Evolutionary conservation across 2,113 vertebrate genomes (phyloP).

Genomic region (Anguilla rostrata): DNA sequence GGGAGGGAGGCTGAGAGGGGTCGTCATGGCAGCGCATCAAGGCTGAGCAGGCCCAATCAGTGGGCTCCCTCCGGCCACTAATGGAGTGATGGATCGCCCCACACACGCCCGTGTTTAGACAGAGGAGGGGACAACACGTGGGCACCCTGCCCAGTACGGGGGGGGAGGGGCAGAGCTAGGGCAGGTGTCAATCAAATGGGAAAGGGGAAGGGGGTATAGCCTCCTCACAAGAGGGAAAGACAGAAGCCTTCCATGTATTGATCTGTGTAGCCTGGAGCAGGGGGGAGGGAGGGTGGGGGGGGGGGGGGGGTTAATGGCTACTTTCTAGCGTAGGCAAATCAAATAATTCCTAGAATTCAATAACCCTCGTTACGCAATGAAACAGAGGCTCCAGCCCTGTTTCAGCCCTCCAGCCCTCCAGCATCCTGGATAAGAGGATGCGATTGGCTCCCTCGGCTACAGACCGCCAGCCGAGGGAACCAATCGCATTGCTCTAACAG

Average conservation of each 20-base stretch:
- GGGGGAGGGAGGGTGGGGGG: no score
- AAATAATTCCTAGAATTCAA: background rate
- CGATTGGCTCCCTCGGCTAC: no score
- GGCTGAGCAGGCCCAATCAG: slow-evolving; percentile 30
- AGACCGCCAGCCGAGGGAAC: no score
- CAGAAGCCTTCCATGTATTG: no score
- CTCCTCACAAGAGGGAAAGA: no score
- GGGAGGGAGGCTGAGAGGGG: no score
- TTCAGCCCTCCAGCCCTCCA: no score
- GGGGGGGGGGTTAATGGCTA: background rate
- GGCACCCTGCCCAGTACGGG: background rate
- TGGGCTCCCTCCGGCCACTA: slow-evolving; percentile 16
- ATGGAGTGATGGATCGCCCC: slow-evolving; percentile 31
- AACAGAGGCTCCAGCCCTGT: no score
- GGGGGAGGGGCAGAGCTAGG: background rate
- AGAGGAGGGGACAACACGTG: slow-evolving; percentile 16
- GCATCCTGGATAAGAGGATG: no score
- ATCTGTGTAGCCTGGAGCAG: background rate
- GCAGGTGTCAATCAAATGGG: background rate
- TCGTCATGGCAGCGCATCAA: slow-evolving; percentile 23
- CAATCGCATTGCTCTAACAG: no score
- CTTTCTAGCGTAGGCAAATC: background rate
- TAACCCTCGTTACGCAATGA: no score
- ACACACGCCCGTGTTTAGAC: slow-evolving; percentile 11
- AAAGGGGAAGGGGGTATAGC: no score